Conservation (phyloP, 2,888 invertebrate genomes). For the Hetaerina titia region DNA sequence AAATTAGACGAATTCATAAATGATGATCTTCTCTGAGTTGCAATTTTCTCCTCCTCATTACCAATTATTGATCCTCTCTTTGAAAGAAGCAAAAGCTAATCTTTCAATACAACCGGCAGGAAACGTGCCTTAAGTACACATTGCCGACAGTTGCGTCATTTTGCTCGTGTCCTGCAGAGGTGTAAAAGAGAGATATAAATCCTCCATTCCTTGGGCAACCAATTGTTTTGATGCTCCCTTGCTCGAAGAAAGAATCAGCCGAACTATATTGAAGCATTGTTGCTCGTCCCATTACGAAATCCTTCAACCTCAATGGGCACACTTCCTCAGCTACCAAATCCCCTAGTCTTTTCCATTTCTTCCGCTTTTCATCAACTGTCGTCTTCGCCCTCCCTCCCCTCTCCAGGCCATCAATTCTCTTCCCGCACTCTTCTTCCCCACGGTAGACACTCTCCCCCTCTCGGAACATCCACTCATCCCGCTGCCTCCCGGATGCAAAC, state of each 20-base stretch:
- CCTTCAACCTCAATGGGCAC: background rate
- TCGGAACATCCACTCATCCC: background rate
- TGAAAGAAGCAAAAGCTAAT: no score
- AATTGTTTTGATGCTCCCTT: background rate
- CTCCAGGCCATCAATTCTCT: background rate
- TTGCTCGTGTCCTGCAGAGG: background rate
- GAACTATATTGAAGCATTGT: background rate
- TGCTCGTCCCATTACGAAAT: background rate
- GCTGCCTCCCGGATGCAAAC: conserved; percentile 47
- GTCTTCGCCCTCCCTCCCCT: background rate
- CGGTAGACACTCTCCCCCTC: background rate
- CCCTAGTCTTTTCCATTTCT: conserved; percentile 1
- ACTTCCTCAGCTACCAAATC: background rate
- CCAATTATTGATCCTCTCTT: no score
- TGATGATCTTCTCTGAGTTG: no score
- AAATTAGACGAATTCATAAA: no score
- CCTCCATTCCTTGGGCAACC: background rate
- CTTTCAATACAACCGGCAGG: background rate
- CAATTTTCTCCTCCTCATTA: no score
- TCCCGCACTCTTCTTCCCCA: background rate
- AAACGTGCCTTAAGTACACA: background rate
- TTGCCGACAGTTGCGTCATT: background rate
- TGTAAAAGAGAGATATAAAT: background rate
- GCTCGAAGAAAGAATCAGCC: background rate
- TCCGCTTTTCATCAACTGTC: conserved; percentile 10